Evolutionary conservation across 2,797 vertebrate genomes (phyloP), one percentile per base, ranked within the genome.

Genomic region (Cossypha niveicapilla): DNA sequence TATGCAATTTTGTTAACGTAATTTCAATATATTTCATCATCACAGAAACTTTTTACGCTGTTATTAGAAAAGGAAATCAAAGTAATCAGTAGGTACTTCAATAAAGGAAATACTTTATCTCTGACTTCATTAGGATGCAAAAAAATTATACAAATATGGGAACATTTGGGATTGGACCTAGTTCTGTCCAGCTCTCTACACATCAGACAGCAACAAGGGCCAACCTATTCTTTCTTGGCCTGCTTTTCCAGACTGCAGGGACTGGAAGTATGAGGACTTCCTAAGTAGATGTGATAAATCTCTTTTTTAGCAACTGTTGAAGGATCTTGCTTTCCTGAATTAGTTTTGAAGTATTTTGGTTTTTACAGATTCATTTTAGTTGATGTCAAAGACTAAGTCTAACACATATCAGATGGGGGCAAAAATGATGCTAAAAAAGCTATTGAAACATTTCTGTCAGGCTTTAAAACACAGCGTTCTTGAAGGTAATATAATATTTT

Each of bases 1-100:
- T 61, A 19, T 19, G 23, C 22, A 54, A 73, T 22, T 44, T 42
- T 0, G 2, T 37, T 65, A 70, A 86, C 0, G 0, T 27, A 45
- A 61, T 68, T 83, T 72, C 28, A 72, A 24, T 61, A 54, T 21
- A 32, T 14, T 37, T 42, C 32, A 66, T 72, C 61, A 57, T 27
- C 53, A 88, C 17, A 68, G 19, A n/a, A 77, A 77, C 13, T 28
- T 32, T 65, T 62, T 13, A 60, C 0, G 1, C 7, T 81, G 81
- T 54, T 34, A 30, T 68, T 81, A 61, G 39, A 77, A 85, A 76
- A 74, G 8, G 6, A 75, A 27, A 73, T 32, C 6, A 66, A 87
- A 74, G 30, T 53, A 74, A 77, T 32, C 32, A 27, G 23, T 18
- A 62, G 10, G 19, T 25, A 30, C 41, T 56, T 79, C 47, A 67